A percentile compares a stretch with the other conserved stretches of the same genome.
These are phyloP conservation scores for Grapholita molesta DNA, from an alignment of 1,140 invertebrate species.

Conservation along the genomic window DNA sequence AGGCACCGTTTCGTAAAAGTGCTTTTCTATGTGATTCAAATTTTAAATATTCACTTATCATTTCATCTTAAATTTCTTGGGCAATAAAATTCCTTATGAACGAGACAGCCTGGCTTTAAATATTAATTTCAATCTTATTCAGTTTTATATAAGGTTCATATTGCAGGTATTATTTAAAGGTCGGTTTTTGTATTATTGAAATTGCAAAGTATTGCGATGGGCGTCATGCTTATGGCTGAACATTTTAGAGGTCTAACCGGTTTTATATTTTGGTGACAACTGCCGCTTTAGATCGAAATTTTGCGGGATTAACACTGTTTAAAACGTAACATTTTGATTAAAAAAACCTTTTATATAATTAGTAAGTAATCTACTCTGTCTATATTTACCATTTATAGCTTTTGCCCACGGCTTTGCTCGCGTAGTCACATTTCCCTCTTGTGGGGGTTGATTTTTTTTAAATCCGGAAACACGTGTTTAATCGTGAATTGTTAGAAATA, in stretches of 20 bases:
- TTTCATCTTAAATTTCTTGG: background rate
- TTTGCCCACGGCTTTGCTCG: no score
- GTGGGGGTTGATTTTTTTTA: background rate
- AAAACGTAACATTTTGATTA: no score
- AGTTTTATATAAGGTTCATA: background rate
- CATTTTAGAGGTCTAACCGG: background rate
- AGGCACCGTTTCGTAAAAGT: background rate
- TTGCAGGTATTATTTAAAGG: background rate
- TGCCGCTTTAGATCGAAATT: background rate
- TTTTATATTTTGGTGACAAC: constrained; percentile 9
- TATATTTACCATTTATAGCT: no score
- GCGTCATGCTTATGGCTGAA: background rate
- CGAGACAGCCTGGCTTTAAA: background rate
- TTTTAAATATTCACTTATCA: constrained; percentile 1
- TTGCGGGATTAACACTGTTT: no score
- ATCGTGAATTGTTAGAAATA: no score
- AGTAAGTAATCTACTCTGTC: no score
- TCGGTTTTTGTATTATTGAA: background rate
- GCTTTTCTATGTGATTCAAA: constrained; percentile 1
- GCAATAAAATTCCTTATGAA: background rate
- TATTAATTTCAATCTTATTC: background rate
- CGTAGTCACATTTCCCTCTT: background rate
- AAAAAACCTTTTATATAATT: no score
- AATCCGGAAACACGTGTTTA: background rate
- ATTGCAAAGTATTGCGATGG: background rate